phyloP scores from a whole-genome alignment of 2,113 vertebrate species.

The Tringa solitaria region DNA sequence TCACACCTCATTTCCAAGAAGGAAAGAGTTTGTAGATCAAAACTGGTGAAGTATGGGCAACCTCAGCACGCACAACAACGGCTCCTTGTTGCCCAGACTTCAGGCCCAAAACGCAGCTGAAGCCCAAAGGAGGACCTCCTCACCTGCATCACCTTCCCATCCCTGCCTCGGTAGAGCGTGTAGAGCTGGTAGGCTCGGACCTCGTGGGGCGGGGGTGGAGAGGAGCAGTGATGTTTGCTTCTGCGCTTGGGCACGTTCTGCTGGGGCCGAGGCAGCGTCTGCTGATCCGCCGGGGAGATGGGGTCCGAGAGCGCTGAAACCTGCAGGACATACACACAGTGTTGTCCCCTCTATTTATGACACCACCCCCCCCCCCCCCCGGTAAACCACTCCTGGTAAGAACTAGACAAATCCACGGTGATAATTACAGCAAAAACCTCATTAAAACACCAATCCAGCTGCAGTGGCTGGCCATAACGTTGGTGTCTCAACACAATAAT shows the following conservation, averaged over 20 bases:
- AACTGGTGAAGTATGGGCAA: not conserved
- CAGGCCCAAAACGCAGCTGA: not conserved
- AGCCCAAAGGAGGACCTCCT: not conserved
- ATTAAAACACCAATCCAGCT: not conserved
- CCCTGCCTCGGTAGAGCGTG: conserved; percentile 89
- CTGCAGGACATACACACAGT: conserved; percentile 48
- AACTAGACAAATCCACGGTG: not conserved
- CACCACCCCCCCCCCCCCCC: no score
- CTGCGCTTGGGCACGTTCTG: conserved; percentile 65
- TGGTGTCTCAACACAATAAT: not conserved
- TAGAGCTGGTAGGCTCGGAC: conserved; percentile 95
- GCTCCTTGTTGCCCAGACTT: not conserved
- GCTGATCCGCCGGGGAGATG: conserved; percentile 79
- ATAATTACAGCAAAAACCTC: not conserved
- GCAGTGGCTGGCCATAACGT: not conserved
- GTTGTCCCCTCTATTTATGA: not conserved
- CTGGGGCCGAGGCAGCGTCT: conserved; percentile 61
- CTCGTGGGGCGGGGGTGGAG: conserved; percentile 84
- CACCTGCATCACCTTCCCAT: conserved; percentile 97
- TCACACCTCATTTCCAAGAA: not conserved
- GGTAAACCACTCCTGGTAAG: not conserved
- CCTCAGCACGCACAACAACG: not conserved
- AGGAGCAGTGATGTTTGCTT: conserved; percentile 71
- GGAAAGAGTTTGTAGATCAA: not conserved
- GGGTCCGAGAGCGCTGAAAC: conserved; percentile 85